phyloP scores from a whole-genome alignment of 92 coral and sea anemone genomes.

The Nematostella vectensis region DNA sequence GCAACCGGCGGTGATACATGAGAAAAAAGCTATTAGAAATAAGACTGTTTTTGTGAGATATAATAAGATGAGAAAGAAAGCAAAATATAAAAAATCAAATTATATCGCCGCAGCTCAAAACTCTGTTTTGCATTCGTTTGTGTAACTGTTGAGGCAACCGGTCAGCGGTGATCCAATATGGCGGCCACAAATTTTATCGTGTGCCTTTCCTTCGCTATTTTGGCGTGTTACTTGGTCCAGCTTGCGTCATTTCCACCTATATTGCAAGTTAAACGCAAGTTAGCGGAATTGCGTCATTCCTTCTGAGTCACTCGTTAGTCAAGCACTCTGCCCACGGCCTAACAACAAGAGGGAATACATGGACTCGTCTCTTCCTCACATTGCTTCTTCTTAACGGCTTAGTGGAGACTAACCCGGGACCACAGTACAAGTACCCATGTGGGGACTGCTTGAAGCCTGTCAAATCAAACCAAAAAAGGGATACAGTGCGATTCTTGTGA shows the following conservation, averaged over 20 bases:
- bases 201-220: not conserved
- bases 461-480: slow-evolving; percentile 26
- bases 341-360: not conserved
- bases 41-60: too few relatives aligned
- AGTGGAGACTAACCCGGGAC: slow-evolving; percentile 28
- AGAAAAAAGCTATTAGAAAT: too few relatives aligned
- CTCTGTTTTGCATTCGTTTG: too few relatives aligned
- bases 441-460: slow-evolving; percentile 40
- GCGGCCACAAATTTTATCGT: slow-evolving; percentile 1
- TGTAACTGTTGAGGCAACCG: too few relatives aligned
- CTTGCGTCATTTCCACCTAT: not conserved
- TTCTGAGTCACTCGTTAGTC: not conserved
- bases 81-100: too few relatives aligned
- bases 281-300: not conserved
- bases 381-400: slow-evolving; percentile 1
- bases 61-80: too few relatives aligned
- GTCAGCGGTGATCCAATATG: slow-evolving; percentile 1
- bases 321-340: not conserved
- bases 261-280: not conserved
- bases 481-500: slow-evolving; percentile 28
- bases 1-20: too few relatives aligned
- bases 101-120: too few relatives aligned
- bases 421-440: slow-evolving; percentile 44
- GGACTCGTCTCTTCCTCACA: not conserved
- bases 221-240: not conserved